Conservation (phyloP, 2,797 vertebrate genomes). For the Muraenolepis orangiensis region DNA sequence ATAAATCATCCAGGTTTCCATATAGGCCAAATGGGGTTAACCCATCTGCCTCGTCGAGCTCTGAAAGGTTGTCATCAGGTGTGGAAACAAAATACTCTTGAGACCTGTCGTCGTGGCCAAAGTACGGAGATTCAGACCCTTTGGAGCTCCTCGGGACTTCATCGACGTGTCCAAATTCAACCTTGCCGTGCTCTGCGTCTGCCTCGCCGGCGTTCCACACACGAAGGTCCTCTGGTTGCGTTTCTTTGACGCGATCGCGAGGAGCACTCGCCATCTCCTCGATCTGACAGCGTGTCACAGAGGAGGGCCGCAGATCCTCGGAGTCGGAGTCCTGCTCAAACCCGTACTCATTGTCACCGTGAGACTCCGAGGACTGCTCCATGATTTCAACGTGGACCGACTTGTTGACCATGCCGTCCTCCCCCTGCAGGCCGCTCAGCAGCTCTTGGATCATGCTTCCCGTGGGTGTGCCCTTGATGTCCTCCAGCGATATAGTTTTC, state of each 20-base stretch:
- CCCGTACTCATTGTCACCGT: slow-evolving; percentile 63
- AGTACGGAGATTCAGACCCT: slow-evolving; percentile 59
- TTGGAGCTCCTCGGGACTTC: slow-evolving; percentile 11
- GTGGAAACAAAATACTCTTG: slow-evolving; percentile 90
- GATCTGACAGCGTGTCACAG: slow-evolving; percentile 76
- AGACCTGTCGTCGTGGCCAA: slow-evolving; percentile 71
- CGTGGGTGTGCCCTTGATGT: slow-evolving; percentile 73
- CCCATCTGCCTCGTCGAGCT: slow-evolving; percentile 69
- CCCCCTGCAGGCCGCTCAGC: slow-evolving; percentile 75
- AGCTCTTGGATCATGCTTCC: slow-evolving; percentile 82
- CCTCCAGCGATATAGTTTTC: slow-evolving; percentile 75
- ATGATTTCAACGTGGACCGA: slow-evolving; percentile 88
- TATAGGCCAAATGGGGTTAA: slow-evolving; percentile 86
- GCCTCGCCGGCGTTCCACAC: slow-evolving; percentile 28
- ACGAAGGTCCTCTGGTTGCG: slow-evolving; percentile 34
- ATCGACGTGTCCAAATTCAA: slow-evolving; percentile 63
- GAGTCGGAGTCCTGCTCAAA: slow-evolving; percentile 67
- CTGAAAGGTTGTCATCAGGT: slow-evolving; percentile 82
- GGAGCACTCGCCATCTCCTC: slow-evolving; percentile 84
- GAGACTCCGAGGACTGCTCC: slow-evolving; percentile 79
- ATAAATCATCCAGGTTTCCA: slow-evolving; percentile 74
- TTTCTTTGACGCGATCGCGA: slow-evolving; percentile 46
- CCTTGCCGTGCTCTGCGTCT: slow-evolving; percentile 41
- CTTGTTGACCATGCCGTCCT: slow-evolving; percentile 68
- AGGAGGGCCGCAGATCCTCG: slow-evolving; percentile 59